Evolutionary conservation across 2,113 vertebrate genomes (phyloP).

Genomic region (Syngnathus typhle): DNA sequence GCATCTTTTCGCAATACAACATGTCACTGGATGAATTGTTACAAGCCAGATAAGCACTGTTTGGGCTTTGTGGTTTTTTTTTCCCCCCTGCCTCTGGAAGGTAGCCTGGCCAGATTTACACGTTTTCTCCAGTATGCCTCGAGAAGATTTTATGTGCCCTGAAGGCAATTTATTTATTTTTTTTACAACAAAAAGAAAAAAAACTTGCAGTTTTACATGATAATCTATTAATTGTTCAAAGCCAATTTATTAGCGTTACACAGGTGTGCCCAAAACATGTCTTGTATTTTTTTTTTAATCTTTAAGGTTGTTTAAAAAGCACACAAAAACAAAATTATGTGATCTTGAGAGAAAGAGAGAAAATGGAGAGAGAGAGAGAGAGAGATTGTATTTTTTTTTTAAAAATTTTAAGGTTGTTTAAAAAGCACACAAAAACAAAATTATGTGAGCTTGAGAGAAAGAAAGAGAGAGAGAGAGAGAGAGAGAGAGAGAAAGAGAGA

Average conservation of each 20-base stretch:
- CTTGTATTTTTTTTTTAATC: too few species aligned
- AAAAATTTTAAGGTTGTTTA: too few species aligned
- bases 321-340: background rate
- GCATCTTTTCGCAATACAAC: constrained; percentile 38
- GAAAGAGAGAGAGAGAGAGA: background rate
- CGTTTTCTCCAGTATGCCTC: constrained; percentile 41
- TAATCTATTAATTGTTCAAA: constrained; percentile 12
- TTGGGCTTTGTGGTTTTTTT: constrained; percentile 13
- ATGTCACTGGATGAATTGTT: constrained; percentile 33
- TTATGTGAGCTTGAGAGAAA: background rate
- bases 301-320: too few species aligned
- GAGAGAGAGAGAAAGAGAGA: background rate
- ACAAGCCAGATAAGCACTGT: constrained; percentile 40
- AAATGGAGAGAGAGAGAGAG: background rate
- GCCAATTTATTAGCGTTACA: background rate
- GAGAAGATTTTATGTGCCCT: constrained; percentile 42
- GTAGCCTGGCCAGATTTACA: constrained; percentile 26
- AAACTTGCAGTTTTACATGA: constrained; percentile 17
- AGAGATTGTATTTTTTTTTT: background rate
- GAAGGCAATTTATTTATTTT: constrained; percentile 24
- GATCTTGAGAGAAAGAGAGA: background rate
- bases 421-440: background rate
- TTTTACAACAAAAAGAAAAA: too few species aligned
- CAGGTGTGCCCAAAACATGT: too few species aligned
- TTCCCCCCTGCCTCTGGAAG: constrained; percentile 5